Evolutionary conservation across 2,113 vertebrate genomes (phyloP).

Genomic region (Hippocampus barbouri): DNA sequence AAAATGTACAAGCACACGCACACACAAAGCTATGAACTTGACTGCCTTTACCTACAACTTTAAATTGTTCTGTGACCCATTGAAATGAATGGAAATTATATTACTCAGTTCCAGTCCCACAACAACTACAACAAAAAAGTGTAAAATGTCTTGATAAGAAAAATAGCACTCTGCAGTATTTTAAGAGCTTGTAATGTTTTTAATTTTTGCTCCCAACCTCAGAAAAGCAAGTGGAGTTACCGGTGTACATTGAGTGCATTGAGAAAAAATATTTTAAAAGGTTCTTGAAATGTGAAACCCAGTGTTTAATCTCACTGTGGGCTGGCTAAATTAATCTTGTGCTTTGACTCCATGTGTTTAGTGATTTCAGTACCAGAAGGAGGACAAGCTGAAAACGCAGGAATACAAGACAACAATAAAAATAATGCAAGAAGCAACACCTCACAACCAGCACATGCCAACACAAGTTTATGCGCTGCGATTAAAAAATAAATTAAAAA

Average conservation of each 20-base stretch:
- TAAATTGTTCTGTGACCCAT: too few relatives aligned
- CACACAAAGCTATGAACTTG: constrained; percentile 8
- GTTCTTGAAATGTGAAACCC: constrained; percentile 50
- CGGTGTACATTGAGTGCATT: too few relatives aligned
- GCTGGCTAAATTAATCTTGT: constrained; percentile 54
- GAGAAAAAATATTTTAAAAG: background rate
- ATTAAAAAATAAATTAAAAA: background rate
- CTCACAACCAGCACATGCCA: constrained; percentile 12
- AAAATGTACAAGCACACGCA: constrained; percentile 8
- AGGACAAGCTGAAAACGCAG: background rate
- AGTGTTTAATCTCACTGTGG: constrained; percentile 57
- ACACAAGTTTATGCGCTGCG: constrained; percentile 2
- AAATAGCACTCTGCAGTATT: too few relatives aligned
- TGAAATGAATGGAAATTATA: too few relatives aligned
- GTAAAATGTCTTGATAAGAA: too few relatives aligned
- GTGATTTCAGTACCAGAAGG: constrained; percentile 2
- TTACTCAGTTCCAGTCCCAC: too few relatives aligned
- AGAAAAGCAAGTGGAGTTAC: too few relatives aligned
- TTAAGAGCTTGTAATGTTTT: too few relatives aligned
- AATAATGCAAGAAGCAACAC: constrained; percentile 23
- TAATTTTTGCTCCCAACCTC: too few relatives aligned
- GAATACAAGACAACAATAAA: background rate
- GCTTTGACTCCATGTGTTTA: constrained; percentile 18
- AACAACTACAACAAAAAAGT: too few relatives aligned
- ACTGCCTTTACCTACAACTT: background rate